Conservation (phyloP, 2,113 vertebrate genomes). For the Brienomyrus brachyistius region DNA sequence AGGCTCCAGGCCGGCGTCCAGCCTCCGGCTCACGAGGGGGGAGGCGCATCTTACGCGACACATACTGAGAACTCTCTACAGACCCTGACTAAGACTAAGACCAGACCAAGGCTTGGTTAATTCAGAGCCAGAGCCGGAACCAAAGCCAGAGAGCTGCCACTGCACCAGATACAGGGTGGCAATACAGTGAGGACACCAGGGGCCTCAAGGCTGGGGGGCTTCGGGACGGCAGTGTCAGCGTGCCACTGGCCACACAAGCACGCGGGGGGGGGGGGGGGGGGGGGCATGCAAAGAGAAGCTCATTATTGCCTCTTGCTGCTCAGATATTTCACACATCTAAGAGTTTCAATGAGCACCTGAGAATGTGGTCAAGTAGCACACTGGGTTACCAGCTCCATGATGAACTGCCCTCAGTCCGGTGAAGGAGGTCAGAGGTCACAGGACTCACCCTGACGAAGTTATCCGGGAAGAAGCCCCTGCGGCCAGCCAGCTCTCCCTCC, state of each 20-base stretch:
- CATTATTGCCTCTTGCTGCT: neutral
- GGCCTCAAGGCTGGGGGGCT: neutral
- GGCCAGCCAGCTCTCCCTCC: constrained; percentile 94
- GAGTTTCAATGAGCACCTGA: neutral
- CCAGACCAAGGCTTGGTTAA: neutral
- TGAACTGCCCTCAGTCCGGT: neutral
- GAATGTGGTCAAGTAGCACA: neutral
- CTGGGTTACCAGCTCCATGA: neutral
- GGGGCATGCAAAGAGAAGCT: neutral
- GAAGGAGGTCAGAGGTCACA: neutral
- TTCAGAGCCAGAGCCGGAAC: neutral
- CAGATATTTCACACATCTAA: neutral
- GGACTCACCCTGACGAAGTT: constrained; percentile 98
- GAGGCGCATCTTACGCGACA: neutral
- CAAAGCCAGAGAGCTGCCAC: neutral
- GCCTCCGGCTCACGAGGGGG: too few relatives aligned
- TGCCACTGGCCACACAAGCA: neutral
- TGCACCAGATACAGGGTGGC: neutral
- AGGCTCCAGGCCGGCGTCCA: too few relatives aligned
- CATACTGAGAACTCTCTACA: neutral
- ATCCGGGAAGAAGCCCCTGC: constrained; percentile 96
- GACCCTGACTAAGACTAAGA: neutral
- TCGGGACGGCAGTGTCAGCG: neutral
- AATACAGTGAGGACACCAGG: too few relatives aligned
- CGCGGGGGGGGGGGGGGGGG: neutral